Conservation (phyloP, 2,797 vertebrate genomes). For the Macropus fuliginosus region DNA sequence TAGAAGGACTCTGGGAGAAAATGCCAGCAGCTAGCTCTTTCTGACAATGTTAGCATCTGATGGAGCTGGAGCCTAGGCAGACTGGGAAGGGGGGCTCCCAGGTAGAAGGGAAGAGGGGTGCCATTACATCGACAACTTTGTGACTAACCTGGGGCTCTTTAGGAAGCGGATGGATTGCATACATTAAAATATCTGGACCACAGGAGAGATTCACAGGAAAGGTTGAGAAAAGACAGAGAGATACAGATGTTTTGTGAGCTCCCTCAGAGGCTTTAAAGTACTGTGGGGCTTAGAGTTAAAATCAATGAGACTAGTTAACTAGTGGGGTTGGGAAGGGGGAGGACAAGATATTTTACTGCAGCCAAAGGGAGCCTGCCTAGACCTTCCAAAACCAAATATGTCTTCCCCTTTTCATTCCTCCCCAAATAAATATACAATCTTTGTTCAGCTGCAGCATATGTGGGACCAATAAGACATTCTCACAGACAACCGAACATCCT, state of each 20-base stretch:
- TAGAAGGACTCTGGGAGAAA: background rate
- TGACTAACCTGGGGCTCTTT: slow-evolving; percentile 4
- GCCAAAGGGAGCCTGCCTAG: background rate
- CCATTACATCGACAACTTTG: background rate
- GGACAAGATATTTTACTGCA: background rate
- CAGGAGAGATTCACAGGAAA: slow-evolving; percentile 47
- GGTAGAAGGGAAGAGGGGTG: background rate
- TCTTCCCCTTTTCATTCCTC: background rate
- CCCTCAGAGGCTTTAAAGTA: slow-evolving; percentile 72
- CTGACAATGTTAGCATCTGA: background rate
- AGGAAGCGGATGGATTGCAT: background rate
- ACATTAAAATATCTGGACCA: slow-evolving; percentile 41
- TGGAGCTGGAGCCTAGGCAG: background rate
- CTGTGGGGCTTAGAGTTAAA: slow-evolving; percentile 72
- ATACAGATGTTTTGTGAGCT: slow-evolving; percentile 66
- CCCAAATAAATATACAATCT: background rate
- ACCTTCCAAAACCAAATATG: background rate
- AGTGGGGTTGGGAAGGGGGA: background rate
- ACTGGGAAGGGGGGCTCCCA: background rate
- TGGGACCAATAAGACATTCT: background rate
- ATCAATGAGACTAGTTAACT: slow-evolving; percentile 58
- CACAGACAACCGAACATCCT: background rate
- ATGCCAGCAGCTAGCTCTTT: background rate
- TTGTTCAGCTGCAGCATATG: background rate
- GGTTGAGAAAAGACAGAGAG: background rate